Evolutionary conservation across 2,888 invertebrate species (phyloP), one percentile per base, ranked within the genome.

Genomic region (Stictocephala bisonia): DNA sequence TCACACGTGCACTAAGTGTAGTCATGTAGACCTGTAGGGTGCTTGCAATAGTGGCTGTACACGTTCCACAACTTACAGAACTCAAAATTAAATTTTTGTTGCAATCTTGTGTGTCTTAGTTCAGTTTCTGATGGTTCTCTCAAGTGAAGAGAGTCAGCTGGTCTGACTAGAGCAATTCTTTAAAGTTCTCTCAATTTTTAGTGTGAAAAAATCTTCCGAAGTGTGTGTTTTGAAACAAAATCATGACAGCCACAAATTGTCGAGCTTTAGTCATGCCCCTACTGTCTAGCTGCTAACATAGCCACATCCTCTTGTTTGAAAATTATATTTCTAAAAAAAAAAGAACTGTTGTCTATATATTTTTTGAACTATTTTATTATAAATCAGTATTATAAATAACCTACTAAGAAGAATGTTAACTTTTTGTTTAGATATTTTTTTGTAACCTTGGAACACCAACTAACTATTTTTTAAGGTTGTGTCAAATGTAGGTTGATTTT

Each of bases 311-410:
- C 40, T 56, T 26, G 27, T 70, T 70, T 41, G 26, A 35, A 70
- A 70, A 70, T 26, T 41, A 41, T 26, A 56, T 70, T 70, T 56
- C 41, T 56, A 56, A 71, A 71, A 48, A 22, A 51, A 41, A 71
- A 71, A 56, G 70, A 58, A 71, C 70, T 71, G 70, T 71, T 71
- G 70, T 71, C 70, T 71, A 71, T 71, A 64, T 64, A 71, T 71
- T 71, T 71, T 71, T 71, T 71, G 58, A 71, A 71, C 70, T 71
- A 58, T 71, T 71, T 71, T 71, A 71, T 71, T 71, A 70, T n/a
- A n/a, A 27, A 56, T 71, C 70, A 71, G 70, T 71, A 71, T 71
- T 71, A 71, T 71, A 71, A 69, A 58, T 41, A 71, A 29, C 70
- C 70, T 29, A 56, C 70, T 71, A 71, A 18, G 35, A 70, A 58